Evolutionary conservation across 2,888 invertebrate species (phyloP), one percentile per base, ranked within the genome.

Genomic region (Saturnia pavonia): DNA sequence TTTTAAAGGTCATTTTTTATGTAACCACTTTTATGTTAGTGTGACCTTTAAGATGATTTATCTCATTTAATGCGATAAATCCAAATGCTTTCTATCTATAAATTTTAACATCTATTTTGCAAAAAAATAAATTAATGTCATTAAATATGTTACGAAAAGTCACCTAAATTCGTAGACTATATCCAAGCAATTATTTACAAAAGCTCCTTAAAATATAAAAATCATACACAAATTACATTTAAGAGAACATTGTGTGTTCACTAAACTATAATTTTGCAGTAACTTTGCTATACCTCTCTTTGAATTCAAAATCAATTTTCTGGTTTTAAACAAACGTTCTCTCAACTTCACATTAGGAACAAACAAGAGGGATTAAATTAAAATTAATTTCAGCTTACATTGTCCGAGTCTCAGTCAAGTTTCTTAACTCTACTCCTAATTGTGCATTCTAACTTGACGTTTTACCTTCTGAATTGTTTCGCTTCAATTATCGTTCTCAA

Each of bases 331-430:
- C 70, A 63, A 60, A 70, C 40, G 67, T 70, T 67, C 60, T 60
- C 27, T 22, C 45, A 63, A 68, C 70, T 70, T 43, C 42, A 66
- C 70, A 70, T 70, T 45, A 67, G 51, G 43, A 74, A 75, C 77
- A 76, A 77, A 75, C 77, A 77, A 78, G 63, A 63, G 34, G 79
- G 76, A 77, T 80, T 82, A 78, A 80, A 85, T 83, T 83, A 82
- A 82, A 84, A 85, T 81, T 82, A 84, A 82, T 80, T 78, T 75
- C 76, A 78, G 72, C 78, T 82, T 77, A 79, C 77, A 73, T 71
- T 79, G 84, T 81, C 79, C 78, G 74, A 84, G 77, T 43, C 69
- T 54, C 66, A 48, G 69, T 63, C 70, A 76, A 79, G 75, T 76
- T 79, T 76, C 73, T 70, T 48, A 68, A 16, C 68, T 43, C 43